Evolutionary conservation across 2,113 vertebrate species (phyloP), one percentile per base, ranked within the genome.

Genomic region (Bufo bufo): DNA sequence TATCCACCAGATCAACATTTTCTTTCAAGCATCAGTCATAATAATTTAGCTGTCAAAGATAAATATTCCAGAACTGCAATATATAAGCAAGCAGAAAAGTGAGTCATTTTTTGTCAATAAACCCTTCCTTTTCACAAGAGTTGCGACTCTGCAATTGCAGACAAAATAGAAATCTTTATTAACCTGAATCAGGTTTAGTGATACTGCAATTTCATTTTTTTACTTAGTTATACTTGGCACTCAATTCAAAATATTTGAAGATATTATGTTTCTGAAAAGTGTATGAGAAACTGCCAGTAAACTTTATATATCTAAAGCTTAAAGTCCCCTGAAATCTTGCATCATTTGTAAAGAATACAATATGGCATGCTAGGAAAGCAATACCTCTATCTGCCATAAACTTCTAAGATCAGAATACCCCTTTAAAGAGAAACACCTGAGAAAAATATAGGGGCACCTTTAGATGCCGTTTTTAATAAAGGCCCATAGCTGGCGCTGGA

Each of bases 1-100:
- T 59, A 13, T 47, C 20, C 45, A 71, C 20, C 20, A 33, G 49
- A 69, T 71, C 65, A 71, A 71, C 54, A 63, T 33, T 52, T 84
- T 54, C 65, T 84, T 54, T n/a, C 66, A 33, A 54, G 49, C 47
- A 69, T 84, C 63, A 84, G n/a, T 84, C 65, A 71, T 71, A 54
- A 71, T 69, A 69, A 84, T 84, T n/a, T 71, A 43, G 47, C 82
- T 84, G 82, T 85, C 69, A 43, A 14, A 77, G 20, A 85, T 72
- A 75, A 45, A 59, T 85, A 85, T 72, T 77, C 11, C 20, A 59
- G 17, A 85, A 59, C 14, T 74, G 43, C 4, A 61, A 45, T 84
- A 20, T 56, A 84, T 33, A 84, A 65, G 82, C 16, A 71, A 84
- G 50, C 11, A 71, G 65, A 71, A 84, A 54, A 52, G 82, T 61